Conservation (phyloP, 2,888 invertebrate species). For the Tholera decimalis region DNA sequence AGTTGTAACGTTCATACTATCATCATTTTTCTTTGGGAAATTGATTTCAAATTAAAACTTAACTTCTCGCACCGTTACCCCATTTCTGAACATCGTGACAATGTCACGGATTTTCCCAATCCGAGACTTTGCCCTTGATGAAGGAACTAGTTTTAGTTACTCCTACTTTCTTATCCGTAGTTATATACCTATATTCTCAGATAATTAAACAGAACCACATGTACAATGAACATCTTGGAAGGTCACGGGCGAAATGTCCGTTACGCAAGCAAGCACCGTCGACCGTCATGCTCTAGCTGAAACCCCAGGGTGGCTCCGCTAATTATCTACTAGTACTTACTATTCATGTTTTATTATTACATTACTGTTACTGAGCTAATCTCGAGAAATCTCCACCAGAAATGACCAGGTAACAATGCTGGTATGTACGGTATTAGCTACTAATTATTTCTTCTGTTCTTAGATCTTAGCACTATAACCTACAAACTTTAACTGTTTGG, state of each 20-base stretch:
- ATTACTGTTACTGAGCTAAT: conserved; percentile 34
- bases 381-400: conserved; percentile 14
- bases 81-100: neutral
- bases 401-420: conserved; percentile 15
- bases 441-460: conserved; percentile 7
- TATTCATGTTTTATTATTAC: conserved; percentile 27
- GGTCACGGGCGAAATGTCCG: conserved; percentile 80
- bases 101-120: too few species aligned
- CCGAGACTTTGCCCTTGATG: neutral
- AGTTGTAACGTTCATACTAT: neutral
- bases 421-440: conserved; percentile 1
- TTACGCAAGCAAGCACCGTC: conserved; percentile 80
- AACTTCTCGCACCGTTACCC: too few species aligned
- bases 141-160: too few species aligned
- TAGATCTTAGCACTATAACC: neutral
- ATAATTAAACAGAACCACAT: conserved; percentile 9
- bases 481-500: neutral
- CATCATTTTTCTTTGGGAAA: neutral
- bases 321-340: conserved; percentile 40
- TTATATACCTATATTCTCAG: conserved; percentile 1
- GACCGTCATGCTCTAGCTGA: conserved; percentile 79
- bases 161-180: neutral
- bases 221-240: conserved; percentile 60
- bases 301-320: conserved; percentile 54
- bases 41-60: too few species aligned